A percentile compares a stretch with the other conserved stretches of the same genome.
These are phyloP conservation scores for Heliconius nattereri DNA, from an alignment of 1,140 invertebrate genomes.

Conservation along the genomic window DNA sequence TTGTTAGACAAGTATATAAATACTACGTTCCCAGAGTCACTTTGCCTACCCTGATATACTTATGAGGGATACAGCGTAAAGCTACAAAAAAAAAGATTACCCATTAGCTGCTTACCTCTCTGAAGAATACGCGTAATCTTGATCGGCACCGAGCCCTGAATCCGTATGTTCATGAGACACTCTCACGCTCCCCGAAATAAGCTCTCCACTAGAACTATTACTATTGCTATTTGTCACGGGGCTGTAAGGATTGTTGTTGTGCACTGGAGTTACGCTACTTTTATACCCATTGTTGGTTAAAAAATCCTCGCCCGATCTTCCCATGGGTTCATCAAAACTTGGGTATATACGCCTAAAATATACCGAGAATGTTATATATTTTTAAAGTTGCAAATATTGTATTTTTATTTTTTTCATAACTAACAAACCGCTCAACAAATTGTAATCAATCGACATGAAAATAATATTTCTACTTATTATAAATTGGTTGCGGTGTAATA, in stretches of 20 bases:
- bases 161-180: conserved; percentile 86
- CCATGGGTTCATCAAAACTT: conserved; percentile 65
- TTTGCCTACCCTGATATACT: no score
- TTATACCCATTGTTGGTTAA: conserved; percentile 72
- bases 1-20: no score
- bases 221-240: conserved; percentile 78
- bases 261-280: conserved; percentile 58
- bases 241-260: conserved; percentile 72
- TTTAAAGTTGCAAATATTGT: background rate
- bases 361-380: background rate
- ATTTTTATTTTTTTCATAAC: background rate
- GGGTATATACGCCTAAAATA: conserved; percentile 71
- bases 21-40: no score
- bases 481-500: no score
- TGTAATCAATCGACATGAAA: background rate
- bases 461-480: no score
- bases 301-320: conserved; percentile 62
- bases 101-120: conserved; percentile 75
- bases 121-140: conserved; percentile 84
- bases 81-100: background rate
- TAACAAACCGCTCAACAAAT: background rate
- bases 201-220: conserved; percentile 78
- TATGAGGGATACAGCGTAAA: background rate
- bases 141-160: conserved; percentile 85
- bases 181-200: conserved; percentile 79